These are phyloP conservation scores for Chloebia gouldiae DNA, from an alignment of 2,113 vertebrate genomes.

Conservation along the genomic window DNA sequence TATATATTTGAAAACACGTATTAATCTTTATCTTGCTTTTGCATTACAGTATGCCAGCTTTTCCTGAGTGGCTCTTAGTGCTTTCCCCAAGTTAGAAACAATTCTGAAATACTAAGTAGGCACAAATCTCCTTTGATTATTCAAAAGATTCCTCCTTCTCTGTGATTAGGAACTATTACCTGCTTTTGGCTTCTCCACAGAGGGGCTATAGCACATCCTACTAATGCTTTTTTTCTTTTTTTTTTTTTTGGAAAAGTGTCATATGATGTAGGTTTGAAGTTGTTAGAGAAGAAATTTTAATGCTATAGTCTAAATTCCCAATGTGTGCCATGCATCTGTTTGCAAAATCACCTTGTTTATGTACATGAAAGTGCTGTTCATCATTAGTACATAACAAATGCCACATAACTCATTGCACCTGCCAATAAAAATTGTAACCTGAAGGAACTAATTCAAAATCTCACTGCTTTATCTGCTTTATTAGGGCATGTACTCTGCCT, in stretches of 20 bases:
- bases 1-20: conserved; percentile 2
- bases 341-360: conserved; percentile 2
- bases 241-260: neutral
- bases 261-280: neutral
- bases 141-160: neutral
- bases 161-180: neutral
- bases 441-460: neutral
- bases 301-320: neutral
- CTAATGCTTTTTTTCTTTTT: neutral
- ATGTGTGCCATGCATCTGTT: neutral
- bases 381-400: neutral
- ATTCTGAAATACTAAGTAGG: neutral
- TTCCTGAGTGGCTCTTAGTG: neutral
- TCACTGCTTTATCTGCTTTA: neutral
- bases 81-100: neutral
- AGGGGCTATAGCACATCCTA: neutral
- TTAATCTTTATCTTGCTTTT: neutral
- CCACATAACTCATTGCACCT: neutral
- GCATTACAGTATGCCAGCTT: neutral
- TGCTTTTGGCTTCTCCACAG: neutral
- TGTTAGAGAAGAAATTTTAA: neutral
- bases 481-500: neutral
- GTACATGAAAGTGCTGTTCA: neutral
- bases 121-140: neutral
- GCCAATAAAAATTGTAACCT: neutral